Base-by-base conservation (phyloP, 2,888 invertebrate species). In the Tuta absoluta region DNA sequence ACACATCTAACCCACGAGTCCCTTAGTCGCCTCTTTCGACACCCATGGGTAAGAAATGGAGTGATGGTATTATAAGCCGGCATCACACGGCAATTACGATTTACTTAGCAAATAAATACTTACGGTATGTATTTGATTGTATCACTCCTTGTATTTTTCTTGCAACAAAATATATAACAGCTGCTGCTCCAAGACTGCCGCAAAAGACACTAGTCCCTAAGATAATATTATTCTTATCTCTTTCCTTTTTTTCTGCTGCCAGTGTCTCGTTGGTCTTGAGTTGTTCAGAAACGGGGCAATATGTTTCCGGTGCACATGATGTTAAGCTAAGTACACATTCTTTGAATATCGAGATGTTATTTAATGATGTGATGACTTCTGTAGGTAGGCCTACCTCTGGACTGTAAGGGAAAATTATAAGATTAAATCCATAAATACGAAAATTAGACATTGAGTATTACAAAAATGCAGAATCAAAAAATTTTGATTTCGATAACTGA, bases 121-220 rank as follows among this genome's bases (percentile, higher is more conserved):
- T 33, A 56, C 56, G 8, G 33, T 33, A 56, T 33, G 33, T 17
- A 17, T n/a, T 1, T 14, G 33, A 28, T 56, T 56, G 33, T 2
- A 28, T 1, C 17, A 7, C 7, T n/a, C 17, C 56, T 56, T 8
- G n/a, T 28, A 56, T n/a, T 19, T 33, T 33, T 10, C 5, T 33
- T 17, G 17, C 56, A n/a, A 56, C 24, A 24, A 56, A 56, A 33
- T 56, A 56, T 33, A 24, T 56, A 10, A 14, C 56, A n/a, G 28
- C 56, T 14, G 56, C 56, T 0, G 56, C 33, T 14, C 33, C 56
- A 1, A 56, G 24, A 7, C 56, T 33, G 10, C 56, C 56, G 7
- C 7, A 1, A 5, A 33, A 12, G 0, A 24, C 56, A 33, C 56
- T 24, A 17, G n/a, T n/a, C 8, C 12, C 10, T 17, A 56, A 33